Conservation (phyloP, 2,797 vertebrate species). For the Sebastes steindachneri region DNA sequence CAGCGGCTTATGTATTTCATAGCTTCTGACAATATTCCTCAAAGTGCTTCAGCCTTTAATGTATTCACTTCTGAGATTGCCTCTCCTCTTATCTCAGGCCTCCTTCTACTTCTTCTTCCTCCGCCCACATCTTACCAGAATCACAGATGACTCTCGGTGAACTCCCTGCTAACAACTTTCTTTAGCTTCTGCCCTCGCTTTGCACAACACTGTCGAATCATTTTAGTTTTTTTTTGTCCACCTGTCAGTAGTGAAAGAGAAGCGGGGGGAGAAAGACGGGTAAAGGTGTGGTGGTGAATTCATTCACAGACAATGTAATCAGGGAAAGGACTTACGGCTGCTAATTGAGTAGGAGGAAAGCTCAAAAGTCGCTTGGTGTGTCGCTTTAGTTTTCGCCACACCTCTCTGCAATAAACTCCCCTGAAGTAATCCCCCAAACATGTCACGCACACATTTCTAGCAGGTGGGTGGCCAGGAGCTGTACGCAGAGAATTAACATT, state of each 20-base stretch:
- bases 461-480: conserved; percentile 50
- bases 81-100: conserved; percentile 56
- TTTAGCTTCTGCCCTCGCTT: conserved; percentile 41
- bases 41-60: conserved; percentile 59
- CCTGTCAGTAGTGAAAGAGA: conserved; percentile 3
- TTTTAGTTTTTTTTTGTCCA: background rate
- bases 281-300: conserved; percentile 42
- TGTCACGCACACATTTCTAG: conserved; percentile 25
- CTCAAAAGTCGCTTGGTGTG: conserved; percentile 10
- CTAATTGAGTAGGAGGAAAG: conserved; percentile 48
- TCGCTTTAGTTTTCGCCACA: background rate
- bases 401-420: background rate
- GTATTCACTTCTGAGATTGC: conserved; percentile 63
- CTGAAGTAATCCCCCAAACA: conserved; percentile 22
- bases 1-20: conserved; percentile 44
- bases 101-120: conserved; percentile 31
- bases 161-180: conserved; percentile 40
- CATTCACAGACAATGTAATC: conserved; percentile 41
- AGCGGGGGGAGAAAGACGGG: background rate
- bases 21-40: conserved; percentile 62
- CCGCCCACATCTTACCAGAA: conserved; percentile 47
- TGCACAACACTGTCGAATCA: conserved; percentile 6
- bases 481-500: conserved; percentile 35
- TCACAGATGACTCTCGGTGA: conserved; percentile 64
- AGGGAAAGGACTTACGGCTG: conserved; percentile 15